Base-by-base conservation (phyloP, 1,140 invertebrate genomes). In the Hormaphis cornu region DNA sequence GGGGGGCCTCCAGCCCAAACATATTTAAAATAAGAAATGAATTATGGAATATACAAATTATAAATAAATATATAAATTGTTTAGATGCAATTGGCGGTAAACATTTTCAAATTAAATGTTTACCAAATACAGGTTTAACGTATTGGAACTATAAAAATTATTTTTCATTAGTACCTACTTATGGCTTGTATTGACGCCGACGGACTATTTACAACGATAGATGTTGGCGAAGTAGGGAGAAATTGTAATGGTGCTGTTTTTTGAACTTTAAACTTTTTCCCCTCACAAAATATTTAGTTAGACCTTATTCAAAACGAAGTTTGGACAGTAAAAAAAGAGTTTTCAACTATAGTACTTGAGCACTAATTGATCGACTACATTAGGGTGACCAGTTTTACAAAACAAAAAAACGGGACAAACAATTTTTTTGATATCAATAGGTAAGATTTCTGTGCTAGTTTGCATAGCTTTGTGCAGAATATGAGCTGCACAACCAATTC, bases 11-110 rank as follows among this genome's bases (percentile, higher is more conserved):
- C n/a, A n/a, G n/a, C n/a, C n/a, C n/a, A n/a, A n/a, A n/a, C n/a
- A n/a, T n/a, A n/a, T n/a, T n/a, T n/a, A n/a, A n/a, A n/a, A n/a
- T n/a, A n/a, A n/a, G n/a, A n/a, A n/a, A n/a, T 48, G 20, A 48
- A 22, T 14, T 56, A 40, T 69, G 74, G 72, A 73, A 72, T 70
- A 74, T 77, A 71, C 75, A n/a, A n/a, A n/a, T n/a, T n/a, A n/a
- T n/a, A n/a, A n/a, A n/a, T n/a, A n/a, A n/a, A n/a, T n/a, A n/a
- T n/a, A n/a, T 77, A 26, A 75, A 79, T 74, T 76, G 76, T 71
- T 71, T 78, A 35, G 77, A 77, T 35, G 75, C 78, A 20, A 74
- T 81, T 20, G 79, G 81, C 75, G 79, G 80, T 1, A 79, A 78
- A 71, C 77, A 79, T 70, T 48, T 79, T 26, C 26, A 56, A 33